Evolutionary conservation across 2,888 invertebrate species (phyloP), one percentile per base, ranked within the genome.

Genomic region (Crocallis elinguaria): DNA sequence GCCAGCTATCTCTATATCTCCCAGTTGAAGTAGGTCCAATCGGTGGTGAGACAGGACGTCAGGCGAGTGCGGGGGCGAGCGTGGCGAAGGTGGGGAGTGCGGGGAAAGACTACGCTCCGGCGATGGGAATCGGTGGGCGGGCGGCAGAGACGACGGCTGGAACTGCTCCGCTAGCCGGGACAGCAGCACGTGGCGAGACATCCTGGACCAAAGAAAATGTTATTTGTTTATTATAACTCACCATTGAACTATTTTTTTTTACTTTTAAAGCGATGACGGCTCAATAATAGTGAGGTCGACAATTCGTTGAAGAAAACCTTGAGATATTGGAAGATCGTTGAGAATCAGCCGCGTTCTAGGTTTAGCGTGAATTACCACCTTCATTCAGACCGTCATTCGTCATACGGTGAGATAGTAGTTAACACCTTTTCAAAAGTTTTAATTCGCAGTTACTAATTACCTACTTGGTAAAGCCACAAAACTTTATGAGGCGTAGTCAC

Each of bases 141-240:
- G 79, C 33, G 82, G 80, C 27, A 86, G 84, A 1, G 87, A 84
- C 0, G 85, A 73, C 1, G 82, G 77, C 75, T 83, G 84, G 71
- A 90, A 90, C 80, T 89, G 89, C 78, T 91, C 90, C 52, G 88
- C 89, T 73, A 91, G 73, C 39, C 90, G 85, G 13, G 89, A 89
- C 46, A 91, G 76, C 29, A 91, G 81, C 64, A 88, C 85, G 79
- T 90, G 88, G 21, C 90, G 84, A 9, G 90, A 90, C 90, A 91
- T 91, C 68, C 87, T 88, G 68, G n/a, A 38, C n/a, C 16, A 32
- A 25, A 6, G 8, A 35, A 11, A 25, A 41, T 12, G n/a, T n/a
- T n/a, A n/a, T n/a, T n/a, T n/a, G n/a, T n/a, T n/a, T n/a, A n/a
- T n/a, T n/a, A n/a, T n/a, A n/a, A n/a, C n/a, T n/a, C n/a, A n/a